A percentile compares a stretch with the other conserved stretches of the same genome.
phyloP scores from a whole-genome alignment of 2,113 vertebrate species.

The Nannobrachium achirus region DNA sequence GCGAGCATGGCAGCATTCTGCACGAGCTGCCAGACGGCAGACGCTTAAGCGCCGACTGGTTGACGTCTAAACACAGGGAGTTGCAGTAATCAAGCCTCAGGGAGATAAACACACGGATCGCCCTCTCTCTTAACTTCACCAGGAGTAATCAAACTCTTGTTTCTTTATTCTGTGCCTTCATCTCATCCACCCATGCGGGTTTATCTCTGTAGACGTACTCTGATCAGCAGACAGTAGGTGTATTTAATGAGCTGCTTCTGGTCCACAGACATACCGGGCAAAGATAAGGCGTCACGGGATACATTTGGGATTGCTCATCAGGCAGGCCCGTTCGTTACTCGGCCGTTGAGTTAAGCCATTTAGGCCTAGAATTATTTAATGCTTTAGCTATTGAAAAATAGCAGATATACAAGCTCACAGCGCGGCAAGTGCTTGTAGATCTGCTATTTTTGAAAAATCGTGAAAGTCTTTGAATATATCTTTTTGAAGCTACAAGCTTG shows the following conservation, averaged over 20 bases:
- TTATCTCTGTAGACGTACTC: slow-evolving; percentile 12
- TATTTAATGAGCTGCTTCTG: background rate
- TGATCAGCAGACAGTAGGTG: background rate
- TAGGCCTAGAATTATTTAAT: too few species aligned
- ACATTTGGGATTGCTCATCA: too few species aligned
- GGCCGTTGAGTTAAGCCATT: too few species aligned
- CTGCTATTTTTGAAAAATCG: too few species aligned
- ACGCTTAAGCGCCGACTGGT: too few species aligned
- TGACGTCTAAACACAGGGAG: too few species aligned
- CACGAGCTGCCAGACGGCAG: too few species aligned
- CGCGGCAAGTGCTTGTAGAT: background rate
- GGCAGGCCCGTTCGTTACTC: too few species aligned
- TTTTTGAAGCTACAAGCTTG: too few species aligned
- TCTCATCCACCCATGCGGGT: slow-evolving; percentile 4
- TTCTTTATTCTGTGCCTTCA: slow-evolving; percentile 20
- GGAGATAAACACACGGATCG: background rate
- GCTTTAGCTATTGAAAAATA: too few species aligned
- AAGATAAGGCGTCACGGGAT: background rate
- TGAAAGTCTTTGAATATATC: too few species aligned
- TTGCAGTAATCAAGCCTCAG: background rate
- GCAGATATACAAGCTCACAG: background rate
- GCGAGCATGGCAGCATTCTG: too few species aligned
- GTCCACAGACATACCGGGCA: background rate
- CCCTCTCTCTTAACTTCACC: background rate
- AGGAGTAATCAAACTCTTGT: slow-evolving; percentile 5